Conservation (phyloP, 2,797 vertebrate genomes). For the Morus bassanus region DNA sequence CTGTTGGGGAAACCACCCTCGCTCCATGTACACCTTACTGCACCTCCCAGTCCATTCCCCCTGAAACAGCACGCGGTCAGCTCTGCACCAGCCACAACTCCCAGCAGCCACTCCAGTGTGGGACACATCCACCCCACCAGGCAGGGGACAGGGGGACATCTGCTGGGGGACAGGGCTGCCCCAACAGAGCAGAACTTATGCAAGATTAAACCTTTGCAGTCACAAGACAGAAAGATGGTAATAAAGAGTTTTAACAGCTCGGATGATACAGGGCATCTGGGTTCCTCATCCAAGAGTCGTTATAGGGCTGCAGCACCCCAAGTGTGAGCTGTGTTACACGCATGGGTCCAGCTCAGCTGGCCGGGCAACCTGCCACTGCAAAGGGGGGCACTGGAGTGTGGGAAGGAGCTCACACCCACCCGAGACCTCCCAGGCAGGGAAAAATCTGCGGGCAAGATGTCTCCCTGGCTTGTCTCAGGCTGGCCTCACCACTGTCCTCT, state of each 20-base stretch:
- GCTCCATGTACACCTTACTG: rapidly evolving
- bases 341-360: rapidly evolving
- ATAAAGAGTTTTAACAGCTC: not conserved
- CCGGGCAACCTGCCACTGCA: not conserved
- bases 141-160: not conserved
- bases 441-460: not conserved
- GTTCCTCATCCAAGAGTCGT: not conserved
- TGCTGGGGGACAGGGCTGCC: not conserved
- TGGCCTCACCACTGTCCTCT: not conserved
- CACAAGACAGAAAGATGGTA: not conserved
- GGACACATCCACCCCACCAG: not conserved
- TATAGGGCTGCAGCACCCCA: not conserved
- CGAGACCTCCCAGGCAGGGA: not conserved
- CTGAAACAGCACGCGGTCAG: rapidly evolving
- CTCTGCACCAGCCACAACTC: not conserved
- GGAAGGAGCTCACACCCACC: not conserved
- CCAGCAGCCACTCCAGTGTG: rapidly evolving
- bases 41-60: not conserved
- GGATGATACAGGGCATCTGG: not conserved
- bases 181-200: not conserved
- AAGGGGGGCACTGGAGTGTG: not conserved
- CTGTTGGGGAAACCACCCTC: rapidly evolving
- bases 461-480: not conserved
- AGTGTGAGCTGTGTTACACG: not conserved
- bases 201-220: not conserved